Percentiles rank a stretch among this genome's conserved stretches.
These are phyloP conservation scores for Corythaixoides concolor DNA, from an alignment of 2,113 vertebrate species.

Conservation along the genomic window DNA sequence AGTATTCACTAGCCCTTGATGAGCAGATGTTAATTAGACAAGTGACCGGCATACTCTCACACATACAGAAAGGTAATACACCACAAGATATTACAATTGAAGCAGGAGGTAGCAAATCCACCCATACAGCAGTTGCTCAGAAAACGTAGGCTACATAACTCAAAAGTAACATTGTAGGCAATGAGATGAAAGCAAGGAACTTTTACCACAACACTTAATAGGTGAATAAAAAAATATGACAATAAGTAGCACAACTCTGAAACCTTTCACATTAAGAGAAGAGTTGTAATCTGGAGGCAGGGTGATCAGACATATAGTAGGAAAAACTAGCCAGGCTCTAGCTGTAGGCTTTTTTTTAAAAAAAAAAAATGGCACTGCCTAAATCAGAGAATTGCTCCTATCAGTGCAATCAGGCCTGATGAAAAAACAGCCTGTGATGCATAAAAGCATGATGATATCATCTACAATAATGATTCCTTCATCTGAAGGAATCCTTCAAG, in stretches of 20 bases:
- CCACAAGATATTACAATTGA: neutral
- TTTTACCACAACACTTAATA: neutral
- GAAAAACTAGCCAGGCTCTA: neutral
- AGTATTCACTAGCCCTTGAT: neutral
- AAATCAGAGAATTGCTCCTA: neutral
- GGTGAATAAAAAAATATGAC: neutral
- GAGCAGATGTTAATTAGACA: neutral
- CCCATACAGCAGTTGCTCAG: neutral
- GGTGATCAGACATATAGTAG: neutral
- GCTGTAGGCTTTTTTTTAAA: too few species aligned
- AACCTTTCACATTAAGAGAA: neutral
- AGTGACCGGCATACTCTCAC: neutral
- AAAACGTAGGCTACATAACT: neutral
- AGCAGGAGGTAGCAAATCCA: neutral
- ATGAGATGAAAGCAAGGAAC: neutral
- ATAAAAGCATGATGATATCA: neutral
- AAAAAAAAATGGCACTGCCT: neutral
- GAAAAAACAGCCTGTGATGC: neutral
- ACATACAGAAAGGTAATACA: neutral
- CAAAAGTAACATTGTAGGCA: neutral
- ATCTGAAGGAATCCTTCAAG: neutral
- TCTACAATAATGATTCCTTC: neutral
- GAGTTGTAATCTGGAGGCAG: neutral
- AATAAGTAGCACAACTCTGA: neutral
- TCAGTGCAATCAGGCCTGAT: neutral